Evolutionary conservation across 2,888 invertebrate genomes (phyloP), one percentile per base, ranked within the genome.

Genomic region (Meliscaeva auricollis): DNA sequence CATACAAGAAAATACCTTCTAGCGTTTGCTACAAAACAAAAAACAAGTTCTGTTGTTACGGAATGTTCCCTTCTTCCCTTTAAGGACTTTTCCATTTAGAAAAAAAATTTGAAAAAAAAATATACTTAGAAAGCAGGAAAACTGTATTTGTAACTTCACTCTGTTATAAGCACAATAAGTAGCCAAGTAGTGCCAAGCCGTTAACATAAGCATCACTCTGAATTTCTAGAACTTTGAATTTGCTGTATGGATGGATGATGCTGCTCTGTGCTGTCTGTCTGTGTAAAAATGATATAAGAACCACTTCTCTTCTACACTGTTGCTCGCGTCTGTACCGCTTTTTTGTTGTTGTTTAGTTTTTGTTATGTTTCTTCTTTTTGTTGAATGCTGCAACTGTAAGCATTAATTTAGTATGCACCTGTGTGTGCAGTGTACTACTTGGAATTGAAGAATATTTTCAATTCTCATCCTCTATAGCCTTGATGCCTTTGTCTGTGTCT

Each of bases 371-470:
- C 32, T 17, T 26, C 20, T 38, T 52, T 48, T 54, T 56, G 48
- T 41, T 20, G 26, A 32, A 35, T 70, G 35, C 70, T 38, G 38
- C 56, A 70, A 38, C 70, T 72, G 70, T 64, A 73, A 73, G 85
- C 75, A 85, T 85, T 76, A 68, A 85, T 76, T 85, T 68, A 50
- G 54, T 62, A 76, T 80, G 85, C 85, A 85, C 76, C 85, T 85
- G 85, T 85, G 85, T 85, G 76, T 32, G 22, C 48, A 62, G 58
- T 52, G 62, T 26, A n/a, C 26, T 30, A 9, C 60, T 35, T 58
- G 41, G 20, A 41, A 70, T 50, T 22, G 17, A 2, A 11, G 60
- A 76, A 44, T 26, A 38, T 48, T 56, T 58, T 46, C 38, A 58
- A 58, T 58, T 50, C 62, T 56, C 54, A 54, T 69, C 13, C 54